Evolutionary conservation across 2,888 invertebrate genomes (phyloP), one percentile per base, ranked within the genome.

Genomic region (Sinodicranocentrus sp.): DNA sequence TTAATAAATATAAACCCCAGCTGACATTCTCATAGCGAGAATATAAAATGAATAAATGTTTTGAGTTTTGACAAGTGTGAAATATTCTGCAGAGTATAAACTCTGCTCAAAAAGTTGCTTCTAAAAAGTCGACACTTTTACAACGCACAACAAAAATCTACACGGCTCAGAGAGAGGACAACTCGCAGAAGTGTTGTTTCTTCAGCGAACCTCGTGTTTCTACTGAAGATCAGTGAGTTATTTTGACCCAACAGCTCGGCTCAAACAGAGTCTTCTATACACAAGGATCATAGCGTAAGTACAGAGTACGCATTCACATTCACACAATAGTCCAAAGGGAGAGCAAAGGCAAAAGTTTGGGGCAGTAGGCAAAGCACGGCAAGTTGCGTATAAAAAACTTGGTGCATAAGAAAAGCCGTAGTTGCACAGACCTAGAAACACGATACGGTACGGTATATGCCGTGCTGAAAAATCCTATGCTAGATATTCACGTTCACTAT

Each of bases 121-220:
- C n/a, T n/a, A n/a, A n/a, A n/a, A n/a, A n/a, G n/a, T n/a, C n/a
- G n/a, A n/a, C n/a, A n/a, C n/a, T n/a, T n/a, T n/a, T n/a, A n/a
- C 33, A n/a, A 61, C 59, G 26, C 61, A 61, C 67, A n/a, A 28
- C 26, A n/a, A 43, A 65, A 63, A 17, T 33, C 63, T 33, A 28
- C 63, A 33, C 39, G 39, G 39, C 39, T 39, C 6, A n/a, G 63
- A 63, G 33, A n/a, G 59, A n/a, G 28, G 33, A 79, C 61, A 43
- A 33, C 79, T 33, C 63, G 70, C 63, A 65, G 52, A 68, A 71
- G 73, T 61, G 83, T 57, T 83, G 83, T 83, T 44, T 72, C 83
- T 72, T 83, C 71, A 61, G 48, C 77, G 77, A 83, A 83, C 83
- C 77, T 83, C 83, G 83, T 83, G 83, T 77, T 83, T 83, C 83